Base-by-base conservation (phyloP, 1,140 invertebrate genomes). In the Apis florea region DNA sequence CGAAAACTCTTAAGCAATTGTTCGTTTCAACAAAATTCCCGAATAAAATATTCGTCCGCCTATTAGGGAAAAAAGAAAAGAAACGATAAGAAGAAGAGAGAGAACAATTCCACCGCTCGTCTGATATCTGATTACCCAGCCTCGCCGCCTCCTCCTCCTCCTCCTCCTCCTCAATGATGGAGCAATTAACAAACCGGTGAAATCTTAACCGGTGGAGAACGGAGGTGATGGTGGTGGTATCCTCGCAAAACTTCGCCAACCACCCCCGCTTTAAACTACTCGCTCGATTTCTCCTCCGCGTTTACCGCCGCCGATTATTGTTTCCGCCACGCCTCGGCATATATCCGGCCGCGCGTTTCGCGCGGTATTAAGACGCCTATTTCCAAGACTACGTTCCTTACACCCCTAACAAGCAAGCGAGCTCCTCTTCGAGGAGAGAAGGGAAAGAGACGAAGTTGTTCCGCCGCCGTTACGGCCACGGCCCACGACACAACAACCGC, bases 361-460 rank as follows among this genome's bases (percentile, higher is more conserved):
- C 74, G 67, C 58, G 69, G 84, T 68, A 89, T 89, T 89, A 89
- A 86, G 77, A 61, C 68, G 83, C 78, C 31, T 77, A 86, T 66
- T 72, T 26, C 51, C n/a, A n/a, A n/a, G n/a, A n/a, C 13, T 74
- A 49, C 53, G 15, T 12, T 54, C 53, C 53, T 54, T 54, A 6
- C 15, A 19, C 51, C 13, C 51, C 12, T 53, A 53, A 13, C 15
- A 19, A 54, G 15, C 15, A 12, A 8, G 15, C 53, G 53, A 19
- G 53, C 15, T 17, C 15, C 15, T 17, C 15, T 54, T 54, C 3
- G 53, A 54, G 15, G 17, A 15, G 17, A 3, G 4, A 6, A 0
- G 15, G 13, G 11, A 2, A 15, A 19, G 53, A 54, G 51, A 12
- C 11, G 72, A 68, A 64, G 31, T 82, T 73, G 77, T 63, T 64